These are phyloP conservation scores for Coecobrya sp. DNA, from an alignment of 2,888 invertebrate species.

Conservation along the genomic window DNA sequence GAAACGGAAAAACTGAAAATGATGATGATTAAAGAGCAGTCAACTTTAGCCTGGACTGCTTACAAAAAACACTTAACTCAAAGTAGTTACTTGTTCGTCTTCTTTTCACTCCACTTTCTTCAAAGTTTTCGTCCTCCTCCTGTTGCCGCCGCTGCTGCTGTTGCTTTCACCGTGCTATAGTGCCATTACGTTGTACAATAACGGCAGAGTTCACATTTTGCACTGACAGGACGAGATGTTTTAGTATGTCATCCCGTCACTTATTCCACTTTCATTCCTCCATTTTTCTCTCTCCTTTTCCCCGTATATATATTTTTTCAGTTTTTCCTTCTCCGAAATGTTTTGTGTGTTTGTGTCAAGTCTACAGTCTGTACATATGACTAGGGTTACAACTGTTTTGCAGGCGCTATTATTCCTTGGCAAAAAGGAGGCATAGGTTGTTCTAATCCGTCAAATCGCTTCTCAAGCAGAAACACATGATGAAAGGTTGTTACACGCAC, in stretches of 20 bases:
- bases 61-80: background rate
- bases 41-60: background rate
- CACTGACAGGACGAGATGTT: background rate
- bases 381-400: too few relatives aligned
- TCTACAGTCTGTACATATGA: too few relatives aligned
- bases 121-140: background rate
- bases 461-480: slow-evolving; percentile 65
- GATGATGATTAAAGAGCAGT: slow-evolving; percentile 29
- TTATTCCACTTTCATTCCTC: background rate
- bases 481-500: slow-evolving; percentile 69
- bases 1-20: background rate
- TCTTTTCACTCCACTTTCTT: background rate
- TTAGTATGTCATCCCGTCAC: background rate
- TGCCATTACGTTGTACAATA: background rate
- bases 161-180: background rate
- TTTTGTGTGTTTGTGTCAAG: background rate
- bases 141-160: background rate
- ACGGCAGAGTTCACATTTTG: slow-evolving; percentile 8
- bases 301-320: background rate
- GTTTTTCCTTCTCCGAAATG: background rate
- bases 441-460: slow-evolving; percentile 66
- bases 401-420: too few relatives aligned
- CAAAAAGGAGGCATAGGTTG: background rate
- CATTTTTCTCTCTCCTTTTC: background rate
- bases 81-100: background rate